Base-by-base conservation (phyloP, 2,113 vertebrate species). In the Spermophilus dauricus region DNA sequence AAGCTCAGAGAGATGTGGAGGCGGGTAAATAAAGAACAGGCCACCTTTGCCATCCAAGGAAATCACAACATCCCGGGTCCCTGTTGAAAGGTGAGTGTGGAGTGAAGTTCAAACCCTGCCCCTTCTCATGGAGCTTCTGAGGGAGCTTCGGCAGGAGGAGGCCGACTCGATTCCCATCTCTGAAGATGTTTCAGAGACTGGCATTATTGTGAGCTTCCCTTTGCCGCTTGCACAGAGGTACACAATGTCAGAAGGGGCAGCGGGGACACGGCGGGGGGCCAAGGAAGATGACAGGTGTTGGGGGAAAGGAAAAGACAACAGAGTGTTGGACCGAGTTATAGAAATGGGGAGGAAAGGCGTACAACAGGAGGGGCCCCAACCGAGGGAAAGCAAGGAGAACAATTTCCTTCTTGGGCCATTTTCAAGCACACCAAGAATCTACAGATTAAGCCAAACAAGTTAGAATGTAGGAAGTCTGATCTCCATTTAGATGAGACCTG, bases 261-360 rank as follows among this genome's bases (percentile, higher is more conserved):
- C 78, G 18, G 89, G 92, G 96, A 63, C 97, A 28, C 96, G 0
- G 30, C 9, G 18, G 95, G 98, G 97, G 95, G 83, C 45, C 53
- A 2, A 3, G 91, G 93, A 97, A 97, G 98, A 97, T 97, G 97
- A 97, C 96, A 97, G 85, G 89, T 97, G 93, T 61, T 42, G 65
- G 96, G 94, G 90, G 39, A 75, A 95, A 86, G 96, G 69, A 91
- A 93, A 93, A 20, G 67, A 75, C 93, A 80, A 72, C 84, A 34
- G 4, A 45, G 85, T 28, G 91, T n/a, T 8, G 13, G 73, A 48
- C 32, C 0, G 93, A 89, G 96, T 97, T 76, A 96, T 34, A 90
- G 48, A 94, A 90, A 87, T 11, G 22, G 5, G 96, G 95, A 87
- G 85, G 93, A 93, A 95, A 95, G 95, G 89, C 39, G 12, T 30